Conservation (phyloP, 2,888 invertebrate species). For the Tetragnatha montana region DNA sequence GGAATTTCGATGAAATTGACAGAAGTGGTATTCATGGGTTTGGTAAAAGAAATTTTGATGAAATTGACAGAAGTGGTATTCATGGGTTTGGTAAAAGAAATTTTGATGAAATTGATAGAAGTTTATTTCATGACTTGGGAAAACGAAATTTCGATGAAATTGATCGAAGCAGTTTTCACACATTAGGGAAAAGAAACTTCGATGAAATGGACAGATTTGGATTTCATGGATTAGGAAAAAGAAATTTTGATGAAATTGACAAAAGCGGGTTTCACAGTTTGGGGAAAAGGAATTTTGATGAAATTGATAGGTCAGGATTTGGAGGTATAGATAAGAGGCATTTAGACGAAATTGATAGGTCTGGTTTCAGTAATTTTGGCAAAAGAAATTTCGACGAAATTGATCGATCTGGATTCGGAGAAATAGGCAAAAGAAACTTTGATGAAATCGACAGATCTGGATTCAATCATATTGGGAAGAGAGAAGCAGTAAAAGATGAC, state of each 20-base stretch:
- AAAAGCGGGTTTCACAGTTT: slow-evolving; percentile 25
- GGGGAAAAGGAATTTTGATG: slow-evolving; percentile 55
- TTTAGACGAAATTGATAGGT: slow-evolving; percentile 29
- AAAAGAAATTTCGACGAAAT: slow-evolving; percentile 45
- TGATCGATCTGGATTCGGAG: slow-evolving; percentile 42
- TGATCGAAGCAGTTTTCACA: slow-evolving; percentile 43
- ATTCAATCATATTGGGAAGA: slow-evolving; percentile 35
- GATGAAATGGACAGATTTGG: slow-evolving; percentile 64
- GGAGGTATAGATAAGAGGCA: slow-evolving; percentile 21
- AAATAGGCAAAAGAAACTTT: slow-evolving; percentile 43
- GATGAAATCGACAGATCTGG: slow-evolving; percentile 41
- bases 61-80: slow-evolving; percentile 57
- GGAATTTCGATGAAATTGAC: slow-evolving; percentile 66
- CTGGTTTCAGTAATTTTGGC: slow-evolving; percentile 15
- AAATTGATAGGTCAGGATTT: slow-evolving; percentile 49
- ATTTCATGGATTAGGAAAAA: slow-evolving; percentile 34
- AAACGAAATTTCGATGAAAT: slow-evolving; percentile 67
- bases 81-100: slow-evolving; percentile 49
- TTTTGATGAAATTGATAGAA: slow-evolving; percentile 62
- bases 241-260: slow-evolving; percentile 62
- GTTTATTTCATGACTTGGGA: slow-evolving; percentile 32
- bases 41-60: slow-evolving; percentile 60
- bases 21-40: slow-evolving; percentile 29
- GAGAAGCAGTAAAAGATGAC: slow-evolving; percentile 13
- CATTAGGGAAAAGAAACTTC: slow-evolving; percentile 38